Conservation (phyloP, 2,888 invertebrate genomes). For the Idaea biselata region DNA sequence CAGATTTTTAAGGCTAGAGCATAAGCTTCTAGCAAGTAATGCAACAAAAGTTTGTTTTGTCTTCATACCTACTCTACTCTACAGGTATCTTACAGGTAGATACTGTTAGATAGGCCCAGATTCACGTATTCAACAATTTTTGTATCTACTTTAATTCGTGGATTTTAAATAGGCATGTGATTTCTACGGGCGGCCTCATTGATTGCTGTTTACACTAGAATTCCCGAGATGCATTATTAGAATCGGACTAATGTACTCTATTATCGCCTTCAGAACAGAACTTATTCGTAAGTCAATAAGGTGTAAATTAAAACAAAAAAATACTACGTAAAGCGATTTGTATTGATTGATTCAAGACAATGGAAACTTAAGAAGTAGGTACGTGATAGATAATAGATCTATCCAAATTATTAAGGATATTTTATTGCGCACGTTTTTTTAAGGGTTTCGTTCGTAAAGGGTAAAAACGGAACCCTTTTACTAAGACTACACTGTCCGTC, state of each 20-base stretch:
- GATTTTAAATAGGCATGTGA: too few species aligned
- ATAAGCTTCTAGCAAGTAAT: too few species aligned
- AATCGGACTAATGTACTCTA: conserved; percentile 7
- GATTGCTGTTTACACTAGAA: not conserved
- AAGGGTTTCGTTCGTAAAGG: not conserved
- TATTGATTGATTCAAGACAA: conserved; percentile 11
- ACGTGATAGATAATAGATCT: conserved; percentile 3
- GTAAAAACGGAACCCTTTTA: too few species aligned
- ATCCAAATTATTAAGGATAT: conserved; percentile 8
- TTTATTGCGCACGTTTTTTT: conserved; percentile 9
- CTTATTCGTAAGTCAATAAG: conserved; percentile 8
- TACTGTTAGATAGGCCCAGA: too few species aligned
- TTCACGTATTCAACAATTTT: too few species aligned
- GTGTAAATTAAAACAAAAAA: conserved; percentile 9
- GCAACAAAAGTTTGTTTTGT: too few species aligned
- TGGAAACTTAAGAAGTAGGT: not conserved
- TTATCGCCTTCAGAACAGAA: conserved; percentile 13
- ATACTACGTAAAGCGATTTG: not conserved
- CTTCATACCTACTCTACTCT: too few species aligned
- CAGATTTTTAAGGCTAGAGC: too few species aligned
- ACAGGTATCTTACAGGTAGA: too few species aligned
- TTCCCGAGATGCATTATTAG: not conserved
- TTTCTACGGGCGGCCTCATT: too few species aligned
- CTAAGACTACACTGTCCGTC: too few species aligned
- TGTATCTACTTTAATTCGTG: too few species aligned